phyloP scores from a whole-genome alignment of 2,113 vertebrate genomes.

The Urocynchramus pylzowi region DNA sequence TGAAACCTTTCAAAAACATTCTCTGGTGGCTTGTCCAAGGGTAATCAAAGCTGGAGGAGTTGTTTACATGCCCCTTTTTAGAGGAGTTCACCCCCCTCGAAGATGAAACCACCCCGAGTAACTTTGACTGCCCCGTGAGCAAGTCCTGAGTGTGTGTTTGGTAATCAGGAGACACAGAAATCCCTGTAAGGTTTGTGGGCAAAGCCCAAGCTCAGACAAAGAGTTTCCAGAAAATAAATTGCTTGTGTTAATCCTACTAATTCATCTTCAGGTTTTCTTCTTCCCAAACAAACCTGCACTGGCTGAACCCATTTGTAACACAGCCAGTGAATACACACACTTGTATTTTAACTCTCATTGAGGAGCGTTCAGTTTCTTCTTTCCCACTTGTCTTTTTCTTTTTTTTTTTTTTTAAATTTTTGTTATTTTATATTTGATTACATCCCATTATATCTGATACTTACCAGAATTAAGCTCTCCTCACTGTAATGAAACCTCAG shows the following conservation, averaged over 20 bases:
- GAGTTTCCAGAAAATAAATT: neutral
- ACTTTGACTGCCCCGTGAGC: accelerated
- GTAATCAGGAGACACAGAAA: neutral
- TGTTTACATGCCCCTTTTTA: neutral
- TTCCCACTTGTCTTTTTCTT: neutral
- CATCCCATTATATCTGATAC: constrained; percentile 18
- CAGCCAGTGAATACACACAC: neutral
- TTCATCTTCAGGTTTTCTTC: neutral
- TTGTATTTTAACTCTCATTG: neutral
- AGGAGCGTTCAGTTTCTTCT: neutral
- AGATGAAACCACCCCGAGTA: neutral
- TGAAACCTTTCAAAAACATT: neutral
- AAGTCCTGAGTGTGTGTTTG: accelerated
- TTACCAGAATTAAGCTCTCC: constrained; percentile 41
- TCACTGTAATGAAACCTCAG: constrained; percentile 40
- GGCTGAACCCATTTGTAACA: neutral
- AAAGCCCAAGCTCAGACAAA: neutral
- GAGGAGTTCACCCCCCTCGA: neutral
- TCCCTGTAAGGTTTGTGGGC: neutral
- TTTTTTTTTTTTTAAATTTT: neutral
- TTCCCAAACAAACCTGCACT: neutral
- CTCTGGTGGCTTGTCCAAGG: neutral
- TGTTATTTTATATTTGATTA: constrained; percentile 27
- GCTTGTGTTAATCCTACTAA: neutral
- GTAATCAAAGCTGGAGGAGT: neutral